These are phyloP conservation scores for Petrocephalus zakoni DNA, from an alignment of 2,113 vertebrate genomes.

Conservation along the genomic window DNA sequence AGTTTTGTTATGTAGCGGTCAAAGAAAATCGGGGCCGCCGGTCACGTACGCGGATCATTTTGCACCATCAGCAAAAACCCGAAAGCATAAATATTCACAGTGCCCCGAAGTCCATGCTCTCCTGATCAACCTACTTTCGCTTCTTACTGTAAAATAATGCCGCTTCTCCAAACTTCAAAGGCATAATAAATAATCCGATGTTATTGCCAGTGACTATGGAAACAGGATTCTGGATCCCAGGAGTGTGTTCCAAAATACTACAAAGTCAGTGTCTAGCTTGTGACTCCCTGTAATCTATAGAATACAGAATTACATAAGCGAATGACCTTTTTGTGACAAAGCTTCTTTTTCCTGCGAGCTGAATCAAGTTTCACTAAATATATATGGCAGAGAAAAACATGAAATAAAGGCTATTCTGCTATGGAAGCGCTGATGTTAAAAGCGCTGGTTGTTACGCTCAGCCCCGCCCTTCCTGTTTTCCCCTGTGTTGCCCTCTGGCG, in stretches of 20 bases:
- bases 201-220: not conserved
- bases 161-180: not conserved
- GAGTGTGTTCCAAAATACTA: not conserved
- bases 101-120: not conserved
- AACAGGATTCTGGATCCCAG: not conserved
- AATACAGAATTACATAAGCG: conserved; percentile 2
- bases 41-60: not conserved
- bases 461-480: too few species aligned
- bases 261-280: not conserved
- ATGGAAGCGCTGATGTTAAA: too few species aligned
- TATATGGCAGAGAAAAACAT: not conserved
- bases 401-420: not conserved
- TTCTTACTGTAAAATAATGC: not conserved
- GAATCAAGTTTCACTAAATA: not conserved
- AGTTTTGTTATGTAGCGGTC: not conserved
- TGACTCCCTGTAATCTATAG: not conserved
- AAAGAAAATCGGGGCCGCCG: not conserved
- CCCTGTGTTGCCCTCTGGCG: too few species aligned
- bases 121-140: conserved; percentile 1
- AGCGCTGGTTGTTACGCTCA: too few species aligned
- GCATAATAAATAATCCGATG: conserved; percentile 1
- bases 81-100: not conserved
- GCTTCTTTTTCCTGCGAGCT: not conserved
- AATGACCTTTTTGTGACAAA: not conserved
- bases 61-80: not conserved